phyloP scores from a whole-genome alignment of 2,797 vertebrate genomes.

The Cirrhinus mrigala region DNA sequence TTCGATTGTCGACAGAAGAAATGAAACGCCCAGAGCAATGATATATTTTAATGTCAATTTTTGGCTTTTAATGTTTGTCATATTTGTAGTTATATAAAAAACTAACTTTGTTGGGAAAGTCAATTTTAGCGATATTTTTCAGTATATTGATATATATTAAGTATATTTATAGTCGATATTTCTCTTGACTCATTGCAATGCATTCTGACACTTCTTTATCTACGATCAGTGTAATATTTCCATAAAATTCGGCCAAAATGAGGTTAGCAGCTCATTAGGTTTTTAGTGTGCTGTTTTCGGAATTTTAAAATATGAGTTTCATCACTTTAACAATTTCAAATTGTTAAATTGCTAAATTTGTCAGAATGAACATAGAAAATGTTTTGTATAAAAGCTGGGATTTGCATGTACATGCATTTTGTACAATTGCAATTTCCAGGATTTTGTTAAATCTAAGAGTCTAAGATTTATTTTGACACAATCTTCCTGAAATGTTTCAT shows the following conservation, averaged over 20 bases:
- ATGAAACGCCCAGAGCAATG: constrained; percentile 3
- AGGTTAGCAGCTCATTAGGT: neutral
- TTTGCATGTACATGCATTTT: neutral
- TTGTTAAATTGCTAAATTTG: neutral
- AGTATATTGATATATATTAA: constrained; percentile 18
- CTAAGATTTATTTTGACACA: constrained; percentile 15
- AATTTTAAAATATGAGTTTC: constrained; percentile 8
- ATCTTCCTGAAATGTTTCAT: constrained; percentile 19
- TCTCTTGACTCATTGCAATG: constrained; percentile 1
- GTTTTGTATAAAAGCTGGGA: neutral
- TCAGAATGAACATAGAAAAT: neutral
- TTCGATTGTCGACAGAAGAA: constrained; percentile 21
- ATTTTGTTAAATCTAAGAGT: constrained; percentile 5
- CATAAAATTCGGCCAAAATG: neutral
- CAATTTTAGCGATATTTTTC: neutral
- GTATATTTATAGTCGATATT: neutral
- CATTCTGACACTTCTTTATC: constrained; percentile 10
- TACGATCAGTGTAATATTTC: neutral
- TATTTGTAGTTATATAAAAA: constrained; percentile 8
- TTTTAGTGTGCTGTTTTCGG: constrained; percentile 9
- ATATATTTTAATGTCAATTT: constrained; percentile 19
- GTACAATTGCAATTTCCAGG: neutral
- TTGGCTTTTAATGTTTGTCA: constrained; percentile 37
- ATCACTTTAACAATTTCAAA: neutral
- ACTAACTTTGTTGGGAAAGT: neutral